These are phyloP conservation scores for Diarsia mendica DNA, from an alignment of 2,888 invertebrate genomes.

Conservation along the genomic window DNA sequence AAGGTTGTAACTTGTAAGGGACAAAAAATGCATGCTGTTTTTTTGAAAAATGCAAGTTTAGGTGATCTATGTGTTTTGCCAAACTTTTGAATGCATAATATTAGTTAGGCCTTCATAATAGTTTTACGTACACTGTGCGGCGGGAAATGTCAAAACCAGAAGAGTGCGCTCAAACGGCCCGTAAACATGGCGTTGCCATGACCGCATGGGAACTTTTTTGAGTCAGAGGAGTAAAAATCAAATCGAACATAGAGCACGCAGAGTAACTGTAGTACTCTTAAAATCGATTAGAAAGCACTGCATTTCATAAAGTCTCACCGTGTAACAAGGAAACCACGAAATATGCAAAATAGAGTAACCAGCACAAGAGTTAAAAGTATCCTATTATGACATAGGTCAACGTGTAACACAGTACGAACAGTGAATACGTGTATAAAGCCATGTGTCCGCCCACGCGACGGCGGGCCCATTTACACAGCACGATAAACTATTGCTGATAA, in stretches of 20 bases:
- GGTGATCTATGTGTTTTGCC: not conserved
- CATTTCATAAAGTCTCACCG: not conserved
- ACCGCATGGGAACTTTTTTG: not conserved
- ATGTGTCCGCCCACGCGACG: slow-evolving; percentile 45
- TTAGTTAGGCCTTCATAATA: no score
- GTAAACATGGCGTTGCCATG: not conserved
- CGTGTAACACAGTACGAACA: slow-evolving; percentile 17
- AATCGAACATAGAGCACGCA: not conserved
- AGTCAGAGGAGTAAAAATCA: not conserved
- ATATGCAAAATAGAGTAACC: slow-evolving; percentile 10
- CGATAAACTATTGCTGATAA: slow-evolving; percentile 42
- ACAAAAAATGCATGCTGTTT: not conserved
- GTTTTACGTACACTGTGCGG: no score
- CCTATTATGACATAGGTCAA: slow-evolving; percentile 37
- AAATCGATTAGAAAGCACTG: not conserved
- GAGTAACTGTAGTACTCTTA: not conserved
- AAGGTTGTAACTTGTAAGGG: not conserved
- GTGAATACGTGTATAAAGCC: slow-evolving; percentile 32
- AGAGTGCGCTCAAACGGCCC: no score
- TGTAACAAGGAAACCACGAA: not conserved
- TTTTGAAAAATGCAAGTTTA: not conserved
- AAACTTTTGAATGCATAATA: not conserved
- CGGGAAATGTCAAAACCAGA: not conserved
- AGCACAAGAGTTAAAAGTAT: slow-evolving; percentile 8
- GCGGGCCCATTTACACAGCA: slow-evolving; percentile 46